Conservation (phyloP, 1,140 invertebrate species). For the Heliconius eleuchia region DNA sequence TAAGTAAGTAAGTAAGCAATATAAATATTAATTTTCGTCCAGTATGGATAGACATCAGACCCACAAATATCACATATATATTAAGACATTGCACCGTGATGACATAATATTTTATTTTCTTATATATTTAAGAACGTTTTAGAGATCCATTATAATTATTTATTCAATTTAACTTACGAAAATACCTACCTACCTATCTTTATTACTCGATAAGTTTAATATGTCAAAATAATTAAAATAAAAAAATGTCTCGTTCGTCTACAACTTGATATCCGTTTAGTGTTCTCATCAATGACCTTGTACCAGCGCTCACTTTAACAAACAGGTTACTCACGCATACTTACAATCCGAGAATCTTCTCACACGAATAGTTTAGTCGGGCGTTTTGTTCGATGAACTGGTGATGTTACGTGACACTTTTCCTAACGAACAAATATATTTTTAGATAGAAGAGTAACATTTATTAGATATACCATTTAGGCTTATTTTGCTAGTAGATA, state of each 20-base stretch:
- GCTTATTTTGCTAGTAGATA: too few relatives aligned
- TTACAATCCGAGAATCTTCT: neutral
- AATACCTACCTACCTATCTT: neutral
- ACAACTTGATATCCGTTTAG: constrained; percentile 35
- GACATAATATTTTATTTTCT: neutral
- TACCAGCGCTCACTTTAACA: constrained; percentile 36
- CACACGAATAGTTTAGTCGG: constrained; percentile 12
- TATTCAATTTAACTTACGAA: neutral
- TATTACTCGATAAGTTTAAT: neutral
- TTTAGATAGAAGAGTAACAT: too few relatives aligned
- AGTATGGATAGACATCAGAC: neutral
- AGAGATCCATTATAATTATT: neutral
- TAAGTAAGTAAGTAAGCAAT: neutral
- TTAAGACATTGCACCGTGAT: neutral
- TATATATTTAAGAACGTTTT: neutral
- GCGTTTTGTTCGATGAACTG: neutral
- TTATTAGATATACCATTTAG: neutral
- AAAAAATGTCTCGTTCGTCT: constrained; percentile 30
- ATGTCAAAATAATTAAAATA: constrained; percentile 28
- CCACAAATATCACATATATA: neutral
- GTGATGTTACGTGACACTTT: neutral
- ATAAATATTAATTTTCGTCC: too few relatives aligned
- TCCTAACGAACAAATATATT: too few relatives aligned
- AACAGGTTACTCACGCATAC: constrained; percentile 41
- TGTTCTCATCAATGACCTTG: constrained; percentile 44